Evolutionary conservation across 2,797 vertebrate genomes (phyloP), one percentile per base, ranked within the genome.

Genomic region (Acanthis flammea): DNA sequence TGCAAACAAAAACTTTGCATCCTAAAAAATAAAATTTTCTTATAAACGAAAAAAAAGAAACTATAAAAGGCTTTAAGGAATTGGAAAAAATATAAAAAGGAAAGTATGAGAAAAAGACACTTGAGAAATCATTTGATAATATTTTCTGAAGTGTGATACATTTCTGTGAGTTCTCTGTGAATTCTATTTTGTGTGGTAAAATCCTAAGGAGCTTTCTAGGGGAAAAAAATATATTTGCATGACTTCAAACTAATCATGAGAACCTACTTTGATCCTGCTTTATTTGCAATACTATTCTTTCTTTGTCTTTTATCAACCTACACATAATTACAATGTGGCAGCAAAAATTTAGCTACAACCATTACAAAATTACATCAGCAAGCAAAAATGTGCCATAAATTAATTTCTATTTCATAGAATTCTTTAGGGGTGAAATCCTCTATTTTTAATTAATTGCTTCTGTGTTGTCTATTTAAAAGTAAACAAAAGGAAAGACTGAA

Each of bases 11-110:
- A 86, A 92, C 73, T 19, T 62, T 57, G 7, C 25, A 81, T 90
- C 25, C n/a, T 84, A 85, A 94, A 95, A 92, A 92, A 42, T 50
- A 86, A 92, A 89, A 81, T 35, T 85, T 89, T 12, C 13, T 82
- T 82, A 79, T 63, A n/a, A 93, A 91, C 5, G 4, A 35, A 72
- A 57, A 54, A 12, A 57, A 70, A 33, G 9, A 7, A 37, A 54
- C 44, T 7, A 75, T 53, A 35, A 81, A 91, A 68, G 17, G 42
- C 12, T 71, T 48, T 74, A 42, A 81, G 35, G 55, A 63, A 30
- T 72, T 54, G n/a, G 5, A 73, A 58, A 76, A 35, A n/a, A 68
- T 19, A 33, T 33, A 15, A 39, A 93, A 63, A 47, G 18, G 10
- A 28, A 70, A 68, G 8, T 37, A 62, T 55, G 72, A 89, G 53